Evolutionary conservation across 2,797 vertebrate species (phyloP).

Genomic region (Melanotaenia boesemani): DNA sequence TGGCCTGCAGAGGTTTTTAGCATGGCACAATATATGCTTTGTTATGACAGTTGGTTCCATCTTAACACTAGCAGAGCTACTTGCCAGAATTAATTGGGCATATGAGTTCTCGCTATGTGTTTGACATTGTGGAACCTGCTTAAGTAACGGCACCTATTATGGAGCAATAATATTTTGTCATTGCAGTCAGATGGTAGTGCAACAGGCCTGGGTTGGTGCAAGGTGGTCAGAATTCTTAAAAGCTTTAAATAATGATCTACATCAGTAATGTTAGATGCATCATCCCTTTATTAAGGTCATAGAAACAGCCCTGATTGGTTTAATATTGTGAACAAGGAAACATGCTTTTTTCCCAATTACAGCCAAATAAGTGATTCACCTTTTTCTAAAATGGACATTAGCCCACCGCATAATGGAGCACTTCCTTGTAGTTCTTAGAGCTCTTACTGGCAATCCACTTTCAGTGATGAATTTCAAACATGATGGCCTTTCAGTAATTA

Average conservation of each 20-base stretch:
- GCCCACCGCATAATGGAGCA: slow-evolving; percentile 49
- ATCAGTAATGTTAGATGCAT: slow-evolving; percentile 7
- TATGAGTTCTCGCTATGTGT: slow-evolving; percentile 40
- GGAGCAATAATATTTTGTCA: slow-evolving; percentile 33
- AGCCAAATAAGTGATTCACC: slow-evolving; percentile 8
- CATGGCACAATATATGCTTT: slow-evolving; percentile 75
- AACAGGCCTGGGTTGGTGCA: not conserved
- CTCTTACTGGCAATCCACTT: slow-evolving; percentile 73
- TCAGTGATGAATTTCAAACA: slow-evolving; percentile 69
- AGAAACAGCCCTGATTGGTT: slow-evolving; percentile 17
- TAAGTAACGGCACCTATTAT: slow-evolving; percentile 54
- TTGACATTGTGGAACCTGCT: slow-evolving; percentile 49
- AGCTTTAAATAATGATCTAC: not conserved
- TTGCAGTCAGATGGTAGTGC: not conserved
- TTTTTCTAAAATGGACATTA: slow-evolving; percentile 49
- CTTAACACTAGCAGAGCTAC: slow-evolving; percentile 68
- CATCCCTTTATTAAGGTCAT: slow-evolving; percentile 24
- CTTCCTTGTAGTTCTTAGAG: slow-evolving; percentile 52
- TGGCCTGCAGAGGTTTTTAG: slow-evolving; percentile 76
- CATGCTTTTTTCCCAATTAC: slow-evolving; percentile 19
- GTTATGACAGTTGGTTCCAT: slow-evolving; percentile 74
- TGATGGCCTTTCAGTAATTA: slow-evolving; percentile 71
- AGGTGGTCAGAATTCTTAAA: slow-evolving; percentile 11
- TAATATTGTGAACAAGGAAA: slow-evolving; percentile 23
- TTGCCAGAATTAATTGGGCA: slow-evolving; percentile 52